Percentiles rank a stretch among this genome's conserved stretches.
These are phyloP conservation scores for Poecile montanus DNA, from an alignment of 2,797 vertebrate genomes.

Conservation along the genomic window DNA sequence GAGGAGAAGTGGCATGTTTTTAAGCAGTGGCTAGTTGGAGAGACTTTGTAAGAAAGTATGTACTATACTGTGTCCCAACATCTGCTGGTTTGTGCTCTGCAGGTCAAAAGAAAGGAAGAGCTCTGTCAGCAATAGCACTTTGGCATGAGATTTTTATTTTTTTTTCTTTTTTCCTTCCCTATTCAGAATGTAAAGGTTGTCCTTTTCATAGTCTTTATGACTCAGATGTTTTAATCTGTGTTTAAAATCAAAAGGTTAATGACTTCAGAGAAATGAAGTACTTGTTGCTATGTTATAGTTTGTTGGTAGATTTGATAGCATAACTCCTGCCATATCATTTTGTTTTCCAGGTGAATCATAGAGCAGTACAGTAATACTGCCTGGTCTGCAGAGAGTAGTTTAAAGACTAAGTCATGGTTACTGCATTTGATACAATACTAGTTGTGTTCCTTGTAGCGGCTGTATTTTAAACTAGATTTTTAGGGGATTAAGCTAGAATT, in stretches of 20 bases:
- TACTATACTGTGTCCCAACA: neutral
- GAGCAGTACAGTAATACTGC: neutral
- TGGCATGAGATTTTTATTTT: neutral
- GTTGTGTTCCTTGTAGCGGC: neutral
- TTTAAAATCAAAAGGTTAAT: neutral
- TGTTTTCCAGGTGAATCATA: neutral
- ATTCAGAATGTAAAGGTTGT: neutral
- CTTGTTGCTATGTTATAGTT: neutral
- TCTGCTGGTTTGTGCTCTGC: neutral
- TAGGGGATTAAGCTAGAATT: neutral
- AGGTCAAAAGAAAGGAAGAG: neutral
- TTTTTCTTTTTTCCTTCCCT: neutral
- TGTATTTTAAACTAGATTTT: neutral
- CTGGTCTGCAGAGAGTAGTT: neutral
- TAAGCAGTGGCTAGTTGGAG: neutral
- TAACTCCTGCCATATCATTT: neutral
- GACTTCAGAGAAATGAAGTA: neutral
- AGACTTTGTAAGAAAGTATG: neutral
- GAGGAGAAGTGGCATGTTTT: neutral
- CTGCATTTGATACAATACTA: neutral
- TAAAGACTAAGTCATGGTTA: neutral
- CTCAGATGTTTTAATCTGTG: neutral
- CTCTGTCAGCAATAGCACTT: neutral
- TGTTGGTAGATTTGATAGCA: neutral
- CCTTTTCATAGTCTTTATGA: neutral